A percentile compares a stretch with the other conserved stretches of the same genome.
These are phyloP conservation scores for Phrynocephalus guinanensis DNA, from an alignment of 2,797 vertebrate species.

Conservation along the genomic window DNA sequence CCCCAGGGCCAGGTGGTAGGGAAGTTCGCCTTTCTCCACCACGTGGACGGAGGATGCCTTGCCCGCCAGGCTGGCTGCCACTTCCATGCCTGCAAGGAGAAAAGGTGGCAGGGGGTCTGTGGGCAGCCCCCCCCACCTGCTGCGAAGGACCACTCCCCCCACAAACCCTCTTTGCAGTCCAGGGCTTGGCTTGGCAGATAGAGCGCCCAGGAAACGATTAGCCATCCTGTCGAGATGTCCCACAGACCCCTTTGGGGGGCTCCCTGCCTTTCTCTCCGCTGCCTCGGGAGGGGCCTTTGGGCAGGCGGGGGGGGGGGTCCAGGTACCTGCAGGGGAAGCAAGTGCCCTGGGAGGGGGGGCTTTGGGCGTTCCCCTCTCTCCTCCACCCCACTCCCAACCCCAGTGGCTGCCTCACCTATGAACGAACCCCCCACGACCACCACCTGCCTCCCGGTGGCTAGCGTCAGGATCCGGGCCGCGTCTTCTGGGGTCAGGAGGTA, in stretches of 20 bases:
- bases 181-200: no score
- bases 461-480: constrained; percentile 79
- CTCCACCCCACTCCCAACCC: neutral
- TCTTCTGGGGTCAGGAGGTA: constrained; percentile 82
- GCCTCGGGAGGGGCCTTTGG: no score
- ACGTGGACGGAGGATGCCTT: constrained; percentile 82
- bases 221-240: no score
- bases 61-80: constrained; percentile 84
- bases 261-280: no score
- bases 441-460: constrained; percentile 74
- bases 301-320: no score
- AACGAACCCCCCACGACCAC: constrained; percentile 88
- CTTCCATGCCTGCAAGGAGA: constrained; percentile 86
- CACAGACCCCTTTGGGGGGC: no score
- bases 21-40: constrained; percentile 78
- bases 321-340: no score
- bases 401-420: constrained; percentile 76
- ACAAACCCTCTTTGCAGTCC: no score
- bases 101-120: neutral
- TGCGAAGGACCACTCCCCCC: neutral
- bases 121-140: neutral
- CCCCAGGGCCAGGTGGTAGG: constrained; percentile 82
- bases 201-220: no score
- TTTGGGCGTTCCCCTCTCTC: no score
- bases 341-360: no score